phyloP scores from a whole-genome alignment of 2,113 vertebrate genomes.

The Myrmecophaga tridactyla region DNA sequence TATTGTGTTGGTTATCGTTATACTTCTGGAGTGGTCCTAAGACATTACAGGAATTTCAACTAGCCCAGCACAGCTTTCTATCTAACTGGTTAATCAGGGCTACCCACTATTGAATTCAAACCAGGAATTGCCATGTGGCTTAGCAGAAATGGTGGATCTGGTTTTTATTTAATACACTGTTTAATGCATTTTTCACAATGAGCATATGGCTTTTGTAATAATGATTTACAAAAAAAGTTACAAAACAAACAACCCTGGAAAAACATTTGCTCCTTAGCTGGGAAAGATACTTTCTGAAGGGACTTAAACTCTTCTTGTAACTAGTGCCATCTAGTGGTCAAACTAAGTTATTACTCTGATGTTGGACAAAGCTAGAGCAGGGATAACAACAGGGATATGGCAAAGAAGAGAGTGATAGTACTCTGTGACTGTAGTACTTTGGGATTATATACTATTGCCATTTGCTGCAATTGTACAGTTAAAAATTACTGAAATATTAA shows the following conservation, averaged over 20 bases:
- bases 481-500: background rate
- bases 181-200: conserved; percentile 29
- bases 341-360: background rate
- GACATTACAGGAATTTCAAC: background rate
- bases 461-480: background rate
- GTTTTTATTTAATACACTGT: background rate
- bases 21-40: background rate
- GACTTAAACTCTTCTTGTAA: background rate
- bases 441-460: background rate
- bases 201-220: conserved; percentile 32
- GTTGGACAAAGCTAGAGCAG: background rate
- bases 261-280: background rate
- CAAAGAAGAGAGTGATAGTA: background rate
- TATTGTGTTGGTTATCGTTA: background rate
- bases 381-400: background rate
- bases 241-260: conserved; percentile 21
- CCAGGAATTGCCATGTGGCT: background rate
- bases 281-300: background rate
- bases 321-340: conserved; percentile 56
- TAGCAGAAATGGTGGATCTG: background rate
- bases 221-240: background rate
- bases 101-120: background rate
- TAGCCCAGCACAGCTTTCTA: background rate
- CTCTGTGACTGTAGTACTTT: background rate
- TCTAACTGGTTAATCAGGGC: background rate